A percentile compares a stretch with the other conserved stretches of the same genome.
phyloP scores from a whole-genome alignment of 1,140 invertebrate genomes.

The Oryctes rhinoceros region DNA sequence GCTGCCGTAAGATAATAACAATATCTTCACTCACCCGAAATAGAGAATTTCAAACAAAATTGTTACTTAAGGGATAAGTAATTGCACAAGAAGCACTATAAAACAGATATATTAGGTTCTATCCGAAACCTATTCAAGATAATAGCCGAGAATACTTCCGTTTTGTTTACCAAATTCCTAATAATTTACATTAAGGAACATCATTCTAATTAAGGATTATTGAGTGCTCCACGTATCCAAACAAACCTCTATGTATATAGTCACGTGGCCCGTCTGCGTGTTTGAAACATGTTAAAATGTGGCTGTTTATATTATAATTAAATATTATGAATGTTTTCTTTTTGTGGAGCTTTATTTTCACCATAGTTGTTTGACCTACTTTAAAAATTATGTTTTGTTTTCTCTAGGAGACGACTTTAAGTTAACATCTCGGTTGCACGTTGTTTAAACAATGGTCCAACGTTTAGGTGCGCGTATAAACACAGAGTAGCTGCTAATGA shows the following conservation, averaged over 20 bases:
- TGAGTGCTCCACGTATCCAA: conserved; percentile 23
- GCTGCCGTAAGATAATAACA: too few species aligned
- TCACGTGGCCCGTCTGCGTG: conserved; percentile 25
- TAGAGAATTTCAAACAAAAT: conserved; percentile 1
- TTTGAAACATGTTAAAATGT: conserved; percentile 36
- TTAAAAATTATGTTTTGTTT: conserved; percentile 36
- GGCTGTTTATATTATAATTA: conserved; percentile 37
- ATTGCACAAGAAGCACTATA: conserved; percentile 2
- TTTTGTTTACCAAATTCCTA: conserved; percentile 29
- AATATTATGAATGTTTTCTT: conserved; percentile 38
- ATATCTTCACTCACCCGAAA: not conserved
- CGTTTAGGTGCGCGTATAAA: conserved; percentile 29
- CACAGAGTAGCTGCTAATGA: conserved; percentile 21
- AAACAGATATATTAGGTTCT: conserved; percentile 23
- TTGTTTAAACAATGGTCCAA: conserved; percentile 33
- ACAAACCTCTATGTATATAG: conserved; percentile 14
- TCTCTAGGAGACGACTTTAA: conserved; percentile 30
- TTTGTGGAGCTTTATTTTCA: conserved; percentile 29
- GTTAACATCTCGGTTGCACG: conserved; percentile 35
- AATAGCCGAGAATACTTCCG: conserved; percentile 27
- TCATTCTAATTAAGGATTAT: conserved; percentile 35
- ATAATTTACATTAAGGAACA: conserved; percentile 34
- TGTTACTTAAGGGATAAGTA: conserved; percentile 13
- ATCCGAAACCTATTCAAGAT: conserved; percentile 2
- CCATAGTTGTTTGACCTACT: conserved; percentile 29